Percentiles rank a stretch among this genome's conserved stretches.
Evolutionary conservation across 2,888 invertebrate species (phyloP).

Genomic region (Drosophila gaucha): DNA sequence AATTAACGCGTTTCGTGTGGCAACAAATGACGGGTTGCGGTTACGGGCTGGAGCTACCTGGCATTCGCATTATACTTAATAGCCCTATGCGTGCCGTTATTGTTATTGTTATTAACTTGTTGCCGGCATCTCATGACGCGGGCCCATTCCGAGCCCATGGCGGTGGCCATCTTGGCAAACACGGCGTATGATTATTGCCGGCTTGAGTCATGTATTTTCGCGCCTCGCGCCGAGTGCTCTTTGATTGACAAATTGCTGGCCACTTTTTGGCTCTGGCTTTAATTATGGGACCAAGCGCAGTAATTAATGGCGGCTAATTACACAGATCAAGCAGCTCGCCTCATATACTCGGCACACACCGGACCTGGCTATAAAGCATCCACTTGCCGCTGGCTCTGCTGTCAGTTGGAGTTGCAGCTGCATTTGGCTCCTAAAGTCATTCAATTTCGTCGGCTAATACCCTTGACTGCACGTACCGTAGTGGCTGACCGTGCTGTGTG

Average conservation of each 20-base stretch:
- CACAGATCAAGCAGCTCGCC: slow-evolving; percentile 32
- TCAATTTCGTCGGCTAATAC: slow-evolving; percentile 65
- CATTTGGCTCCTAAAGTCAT: slow-evolving; percentile 61
- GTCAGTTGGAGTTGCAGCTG: slow-evolving; percentile 15
- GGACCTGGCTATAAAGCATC: slow-evolving; percentile 44
- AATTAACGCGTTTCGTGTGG: slow-evolving; percentile 78
- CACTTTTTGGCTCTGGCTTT: slow-evolving; percentile 52
- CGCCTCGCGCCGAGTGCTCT: slow-evolving; percentile 54
- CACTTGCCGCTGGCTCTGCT: background rate
- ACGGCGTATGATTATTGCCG: slow-evolving; percentile 60
- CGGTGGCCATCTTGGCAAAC: slow-evolving; percentile 35
- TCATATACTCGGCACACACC: background rate
- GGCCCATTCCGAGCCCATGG: slow-evolving; percentile 47
- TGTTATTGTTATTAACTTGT: slow-evolving; percentile 70
- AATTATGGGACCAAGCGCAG: slow-evolving; percentile 36
- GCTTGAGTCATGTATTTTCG: slow-evolving; percentile 50
- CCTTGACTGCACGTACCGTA: slow-evolving; percentile 37
- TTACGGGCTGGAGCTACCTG: slow-evolving; percentile 17
- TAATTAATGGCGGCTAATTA: slow-evolving; percentile 56
- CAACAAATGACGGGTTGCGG: slow-evolving; percentile 65
- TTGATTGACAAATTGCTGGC: slow-evolving; percentile 77
- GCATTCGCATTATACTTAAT: slow-evolving; percentile 67
- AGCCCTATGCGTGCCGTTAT: slow-evolving; percentile 58
- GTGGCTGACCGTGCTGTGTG: slow-evolving; percentile 31
- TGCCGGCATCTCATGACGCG: slow-evolving; percentile 55